Conservation (phyloP, 2,888 invertebrate genomes). For the Lochmaea capreae region DNA sequence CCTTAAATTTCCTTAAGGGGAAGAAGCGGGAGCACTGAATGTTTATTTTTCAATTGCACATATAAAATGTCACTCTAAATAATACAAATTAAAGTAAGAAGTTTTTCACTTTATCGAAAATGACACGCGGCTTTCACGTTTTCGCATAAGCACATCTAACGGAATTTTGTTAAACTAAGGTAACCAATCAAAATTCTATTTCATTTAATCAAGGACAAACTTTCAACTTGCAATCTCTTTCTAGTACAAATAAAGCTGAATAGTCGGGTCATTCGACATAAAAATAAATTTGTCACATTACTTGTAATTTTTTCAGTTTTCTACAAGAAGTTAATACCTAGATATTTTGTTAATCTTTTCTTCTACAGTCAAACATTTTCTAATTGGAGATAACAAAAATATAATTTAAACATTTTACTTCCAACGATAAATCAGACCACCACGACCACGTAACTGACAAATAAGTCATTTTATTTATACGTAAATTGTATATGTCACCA, state of each 20-base stretch:
- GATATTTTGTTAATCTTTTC: no score
- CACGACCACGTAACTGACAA: no score
- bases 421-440: no score
- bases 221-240: slow-evolving; percentile 29
- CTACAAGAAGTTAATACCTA: no score
- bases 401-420: no score
- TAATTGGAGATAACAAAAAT: no score
- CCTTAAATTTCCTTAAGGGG: slow-evolving; percentile 44
- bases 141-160: slow-evolving; percentile 62
- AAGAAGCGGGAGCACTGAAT: slow-evolving; percentile 47
- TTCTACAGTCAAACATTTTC: no score
- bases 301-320: not conserved
- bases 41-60: slow-evolving; percentile 51
- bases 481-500: no score
- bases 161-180: slow-evolving; percentile 56
- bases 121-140: slow-evolving; percentile 68
- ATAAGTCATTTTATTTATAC: no score
- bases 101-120: slow-evolving; percentile 60
- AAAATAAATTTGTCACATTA: not conserved
- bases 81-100: slow-evolving; percentile 61
- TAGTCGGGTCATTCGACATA: not conserved
- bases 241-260: slow-evolving; percentile 10
- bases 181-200: slow-evolving; percentile 43
- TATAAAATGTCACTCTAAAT: slow-evolving; percentile 63
- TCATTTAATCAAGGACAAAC: slow-evolving; percentile 21